Evolutionary conservation across 2,888 invertebrate species (phyloP).

Genomic region (Invenusta paracnida): DNA sequence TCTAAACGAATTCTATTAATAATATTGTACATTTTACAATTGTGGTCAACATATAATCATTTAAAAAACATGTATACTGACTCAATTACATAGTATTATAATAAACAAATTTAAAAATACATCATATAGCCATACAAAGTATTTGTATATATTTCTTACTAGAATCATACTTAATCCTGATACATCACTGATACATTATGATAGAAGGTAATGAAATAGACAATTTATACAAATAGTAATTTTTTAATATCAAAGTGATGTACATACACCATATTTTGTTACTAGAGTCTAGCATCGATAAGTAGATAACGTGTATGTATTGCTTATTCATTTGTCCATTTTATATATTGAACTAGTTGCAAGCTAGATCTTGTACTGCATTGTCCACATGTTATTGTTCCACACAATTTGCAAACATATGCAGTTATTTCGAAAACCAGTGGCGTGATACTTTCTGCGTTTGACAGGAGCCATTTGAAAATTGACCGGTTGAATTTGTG

Average conservation of each 20-base stretch:
- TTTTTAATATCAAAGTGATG: neutral
- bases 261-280: neutral
- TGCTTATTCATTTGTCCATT: slow-evolving; percentile 17
- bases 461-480: slow-evolving; percentile 12
- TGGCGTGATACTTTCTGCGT: slow-evolving; percentile 18
- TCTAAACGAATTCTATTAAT: too few species aligned
- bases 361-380: slow-evolving; percentile 6
- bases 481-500: slow-evolving; percentile 16
- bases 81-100: too few species aligned
- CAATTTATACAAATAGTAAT: slow-evolving; percentile 25
- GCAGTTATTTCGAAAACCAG: slow-evolving; percentile 27
- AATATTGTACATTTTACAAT: too few species aligned
- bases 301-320: slow-evolving; percentile 2
- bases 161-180: too few species aligned
- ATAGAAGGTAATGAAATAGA: neutral
- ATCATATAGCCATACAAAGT: too few species aligned
- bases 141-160: too few species aligned
- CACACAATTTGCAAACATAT: too few species aligned
- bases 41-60: too few species aligned
- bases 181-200: slow-evolving; percentile 12
- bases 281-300: slow-evolving; percentile 8
- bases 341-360: slow-evolving; percentile 3
- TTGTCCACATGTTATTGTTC: slow-evolving; percentile 7
- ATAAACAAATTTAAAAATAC: too few species aligned
- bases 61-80: too few species aligned